phyloP scores from a whole-genome alignment of 2,797 vertebrate species.

The Sebastes itinus region DNA sequence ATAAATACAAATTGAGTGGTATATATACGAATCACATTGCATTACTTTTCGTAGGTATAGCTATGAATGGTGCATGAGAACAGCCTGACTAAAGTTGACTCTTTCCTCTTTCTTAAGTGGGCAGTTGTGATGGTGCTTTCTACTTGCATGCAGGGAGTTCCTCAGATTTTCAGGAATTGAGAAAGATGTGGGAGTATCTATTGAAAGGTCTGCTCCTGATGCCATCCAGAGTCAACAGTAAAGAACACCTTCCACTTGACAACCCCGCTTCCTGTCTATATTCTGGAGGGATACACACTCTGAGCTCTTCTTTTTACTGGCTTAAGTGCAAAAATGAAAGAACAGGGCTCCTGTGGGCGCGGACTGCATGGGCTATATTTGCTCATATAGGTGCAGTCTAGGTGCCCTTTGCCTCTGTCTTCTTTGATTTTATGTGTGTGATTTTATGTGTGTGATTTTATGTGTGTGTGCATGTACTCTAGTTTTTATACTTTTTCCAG shows the following conservation, averaged over 20 bases:
- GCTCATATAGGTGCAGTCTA: not conserved
- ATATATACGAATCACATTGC: too few relatives aligned
- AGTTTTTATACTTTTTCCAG: not conserved
- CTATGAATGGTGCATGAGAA: too few relatives aligned
- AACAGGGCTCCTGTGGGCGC: not conserved
- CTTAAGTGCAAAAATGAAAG: not conserved
- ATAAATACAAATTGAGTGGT: too few relatives aligned
- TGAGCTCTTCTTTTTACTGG: not conserved
- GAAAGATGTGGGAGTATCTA: not conserved
- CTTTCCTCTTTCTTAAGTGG: not conserved
- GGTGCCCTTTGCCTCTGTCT: not conserved
- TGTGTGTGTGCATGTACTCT: not conserved
- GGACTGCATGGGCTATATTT: not conserved
- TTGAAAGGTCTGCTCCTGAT: not conserved
- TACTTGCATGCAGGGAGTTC: not conserved
- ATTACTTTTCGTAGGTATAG: too few relatives aligned
- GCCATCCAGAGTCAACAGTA: not conserved
- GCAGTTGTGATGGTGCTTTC: not conserved
- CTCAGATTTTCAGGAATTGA: not conserved
- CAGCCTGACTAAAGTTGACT: too few relatives aligned
- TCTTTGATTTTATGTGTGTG: not conserved
- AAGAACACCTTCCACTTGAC: constrained; percentile 15
- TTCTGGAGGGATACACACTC: not conserved
- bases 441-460: not conserved
- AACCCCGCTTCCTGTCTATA: not conserved